These are phyloP conservation scores for Andrena fulva DNA, from an alignment of 2,888 invertebrate genomes.

Conservation along the genomic window DNA sequence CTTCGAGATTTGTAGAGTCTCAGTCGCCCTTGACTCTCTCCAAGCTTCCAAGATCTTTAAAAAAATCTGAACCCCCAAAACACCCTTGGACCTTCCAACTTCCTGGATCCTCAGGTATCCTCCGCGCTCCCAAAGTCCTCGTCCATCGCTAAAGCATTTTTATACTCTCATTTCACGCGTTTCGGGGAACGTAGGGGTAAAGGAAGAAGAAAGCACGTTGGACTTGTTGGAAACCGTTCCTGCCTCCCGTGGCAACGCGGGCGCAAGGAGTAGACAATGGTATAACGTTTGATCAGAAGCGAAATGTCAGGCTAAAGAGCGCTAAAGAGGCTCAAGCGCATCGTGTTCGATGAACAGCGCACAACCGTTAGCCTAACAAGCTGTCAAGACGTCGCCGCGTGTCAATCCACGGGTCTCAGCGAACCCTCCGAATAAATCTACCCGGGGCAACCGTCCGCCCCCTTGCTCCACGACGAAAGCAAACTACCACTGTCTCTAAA, in stretches of 20 bases:
- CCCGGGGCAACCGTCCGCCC: constrained; percentile 48
- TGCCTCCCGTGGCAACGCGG: constrained; percentile 6
- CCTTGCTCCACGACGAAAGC: constrained; percentile 2
- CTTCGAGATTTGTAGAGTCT: too few species aligned
- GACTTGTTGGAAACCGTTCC: not conserved
- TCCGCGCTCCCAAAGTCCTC: too few species aligned
- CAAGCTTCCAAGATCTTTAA: too few species aligned
- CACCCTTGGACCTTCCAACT: too few species aligned
- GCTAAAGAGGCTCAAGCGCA: constrained; percentile 73
- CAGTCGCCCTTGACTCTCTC: too few species aligned
- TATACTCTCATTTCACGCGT: too few species aligned
- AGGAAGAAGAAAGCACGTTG: not conserved
- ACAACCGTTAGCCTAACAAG: constrained; percentile 83
- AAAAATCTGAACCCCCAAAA: too few species aligned
- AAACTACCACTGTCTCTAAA: constrained; percentile 36
- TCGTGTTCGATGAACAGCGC: constrained; percentile 68
- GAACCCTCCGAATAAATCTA: constrained; percentile 74
- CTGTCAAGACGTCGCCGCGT: constrained; percentile 85
- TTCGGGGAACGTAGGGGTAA: too few species aligned
- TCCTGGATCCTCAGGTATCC: too few species aligned
- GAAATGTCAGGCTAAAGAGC: constrained; percentile 74
- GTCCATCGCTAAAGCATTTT: too few species aligned
- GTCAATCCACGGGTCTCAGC: constrained; percentile 82
- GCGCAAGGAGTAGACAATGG: constrained; percentile 38
- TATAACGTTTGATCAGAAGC: constrained; percentile 59